phyloP scores from a whole-genome alignment of 1,140 invertebrate species.

The Campoletis sonorensis region DNA sequence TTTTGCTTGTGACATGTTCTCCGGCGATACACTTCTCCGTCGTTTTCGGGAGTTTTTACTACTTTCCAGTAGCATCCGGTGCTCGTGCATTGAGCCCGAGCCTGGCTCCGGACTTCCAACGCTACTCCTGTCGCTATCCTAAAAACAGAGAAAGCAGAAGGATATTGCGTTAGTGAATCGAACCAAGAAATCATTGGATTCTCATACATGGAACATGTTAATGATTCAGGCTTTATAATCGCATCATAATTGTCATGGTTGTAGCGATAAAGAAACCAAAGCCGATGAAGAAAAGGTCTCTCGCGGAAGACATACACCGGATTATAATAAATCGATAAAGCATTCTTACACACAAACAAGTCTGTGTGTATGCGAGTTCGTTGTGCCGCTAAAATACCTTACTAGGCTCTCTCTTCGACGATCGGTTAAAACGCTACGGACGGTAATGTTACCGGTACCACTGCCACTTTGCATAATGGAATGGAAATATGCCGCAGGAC shows the following conservation, averaged over 20 bases:
- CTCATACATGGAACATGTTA: background rate
- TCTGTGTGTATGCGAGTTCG: background rate
- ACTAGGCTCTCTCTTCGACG: slow-evolving; percentile 47
- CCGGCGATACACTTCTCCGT: slow-evolving; percentile 69
- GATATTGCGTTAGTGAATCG: background rate
- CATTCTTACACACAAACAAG: slow-evolving; percentile 20
- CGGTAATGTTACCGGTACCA: slow-evolving; percentile 63
- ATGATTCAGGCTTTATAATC: slow-evolving; percentile 23
- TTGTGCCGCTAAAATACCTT: slow-evolving; percentile 54
- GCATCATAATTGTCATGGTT: slow-evolving; percentile 2
- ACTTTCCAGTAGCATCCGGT: slow-evolving; percentile 73
- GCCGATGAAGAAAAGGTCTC: slow-evolving; percentile 62
- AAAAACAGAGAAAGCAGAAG: slow-evolving; percentile 68
- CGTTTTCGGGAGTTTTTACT: slow-evolving; percentile 71
- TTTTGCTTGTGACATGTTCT: slow-evolving; percentile 74
- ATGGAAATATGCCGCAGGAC: slow-evolving; percentile 71
- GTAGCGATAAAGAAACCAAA: slow-evolving; percentile 54
- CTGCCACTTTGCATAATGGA: slow-evolving; percentile 71
- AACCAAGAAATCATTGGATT: background rate
- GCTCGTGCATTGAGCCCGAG: slow-evolving; percentile 73
- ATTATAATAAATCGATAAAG: slow-evolving; percentile 73
- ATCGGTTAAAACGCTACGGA: slow-evolving; percentile 53
- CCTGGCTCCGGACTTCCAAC: slow-evolving; percentile 81
- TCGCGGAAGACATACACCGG: slow-evolving; percentile 51
- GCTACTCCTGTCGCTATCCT: slow-evolving; percentile 84